phyloP scores from a whole-genome alignment of 2,888 invertebrate genomes.

The Dendrolimus pini region DNA sequence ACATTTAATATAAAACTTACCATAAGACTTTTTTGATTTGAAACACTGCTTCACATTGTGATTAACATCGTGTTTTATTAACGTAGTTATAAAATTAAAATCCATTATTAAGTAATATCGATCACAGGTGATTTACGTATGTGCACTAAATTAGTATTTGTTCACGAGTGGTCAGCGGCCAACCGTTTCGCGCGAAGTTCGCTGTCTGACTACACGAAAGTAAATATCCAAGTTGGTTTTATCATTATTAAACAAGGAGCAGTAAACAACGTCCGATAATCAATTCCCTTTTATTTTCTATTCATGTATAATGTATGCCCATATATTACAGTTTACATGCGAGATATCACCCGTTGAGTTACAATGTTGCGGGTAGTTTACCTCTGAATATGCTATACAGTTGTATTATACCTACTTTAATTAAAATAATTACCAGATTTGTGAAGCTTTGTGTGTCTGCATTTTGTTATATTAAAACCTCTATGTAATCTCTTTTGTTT shows the following conservation, averaged over 20 bases:
- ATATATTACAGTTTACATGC: no score
- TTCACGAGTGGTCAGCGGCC: conserved; percentile 14
- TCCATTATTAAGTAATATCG: conserved; percentile 46
- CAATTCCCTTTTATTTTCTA: conserved; percentile 25
- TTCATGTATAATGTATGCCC: background rate
- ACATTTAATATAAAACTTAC: conserved; percentile 35
- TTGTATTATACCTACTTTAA: no score
- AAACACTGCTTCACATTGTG: conserved; percentile 71
- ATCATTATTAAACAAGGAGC: background rate
- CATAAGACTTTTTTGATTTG: conserved; percentile 64
- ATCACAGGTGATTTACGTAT: conserved; percentile 6
- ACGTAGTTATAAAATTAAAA: conserved; percentile 58
- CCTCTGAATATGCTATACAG: no score
- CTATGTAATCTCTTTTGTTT: no score
- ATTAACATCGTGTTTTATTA: conserved; percentile 69
- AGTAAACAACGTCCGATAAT: conserved; percentile 43
- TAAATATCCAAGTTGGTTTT: background rate
- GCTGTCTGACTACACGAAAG: conserved; percentile 32
- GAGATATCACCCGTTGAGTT: no score
- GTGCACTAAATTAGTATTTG: no score
- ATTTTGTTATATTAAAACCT: no score
- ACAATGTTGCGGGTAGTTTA: no score
- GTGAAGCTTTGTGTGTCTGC: no score
- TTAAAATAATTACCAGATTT: no score
- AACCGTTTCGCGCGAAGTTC: conserved; percentile 30